Base-by-base conservation (phyloP, 92 coral and sea anemone genomes). In the Plumapathes pennacea region DNA sequence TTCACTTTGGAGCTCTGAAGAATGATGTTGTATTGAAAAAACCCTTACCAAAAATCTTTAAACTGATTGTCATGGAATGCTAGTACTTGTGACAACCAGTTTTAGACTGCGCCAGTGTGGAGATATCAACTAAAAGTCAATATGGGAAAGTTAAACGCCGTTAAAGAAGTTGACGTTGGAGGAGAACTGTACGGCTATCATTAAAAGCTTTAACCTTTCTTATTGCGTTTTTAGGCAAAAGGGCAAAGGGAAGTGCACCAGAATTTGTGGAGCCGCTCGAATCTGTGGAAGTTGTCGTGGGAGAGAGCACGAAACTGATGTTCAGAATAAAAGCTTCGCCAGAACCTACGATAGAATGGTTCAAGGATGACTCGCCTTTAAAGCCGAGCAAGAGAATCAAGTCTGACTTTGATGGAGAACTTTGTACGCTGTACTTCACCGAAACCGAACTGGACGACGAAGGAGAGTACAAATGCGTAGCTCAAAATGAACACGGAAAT, bases 271-370 rank as follows among this genome's bases (percentile, higher is more conserved):
- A 70, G 11, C 77, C 84, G 23, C 40, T 83, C 8, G 46, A 69
- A 47, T 38, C 67, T 19, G 41, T 70, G 15, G 91, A 84, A 52
- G 83, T 72, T 30, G 29, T 75, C 2, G 97, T 84, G 55, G 97
- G 92, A 39, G 46, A 64, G 25, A 65, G 74, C 6, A 74, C 80
- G 4, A 74, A 67, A 24, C 77, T 89, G 18, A 52, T 57, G 3
- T 86, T 86, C 36, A 50, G 65, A 7, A 41, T 75, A 56, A 62
- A 71, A 48, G 97, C 89, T 19, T 52, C 64, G 57, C 89, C 97
- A 1, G 73, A 59, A 42, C 92, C 97, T 41, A 47, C 69, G 21
- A 77, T 84, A 20, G 83, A 76, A 42, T 89, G 97, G 97, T 43
- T 70, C 14, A 85, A 78, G 54, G 97, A 89, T 59, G 89, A 73